These are phyloP conservation scores for Lasaia peninsularis DNA, from an alignment of 1,140 invertebrate genomes.

Conservation along the genomic window DNA sequence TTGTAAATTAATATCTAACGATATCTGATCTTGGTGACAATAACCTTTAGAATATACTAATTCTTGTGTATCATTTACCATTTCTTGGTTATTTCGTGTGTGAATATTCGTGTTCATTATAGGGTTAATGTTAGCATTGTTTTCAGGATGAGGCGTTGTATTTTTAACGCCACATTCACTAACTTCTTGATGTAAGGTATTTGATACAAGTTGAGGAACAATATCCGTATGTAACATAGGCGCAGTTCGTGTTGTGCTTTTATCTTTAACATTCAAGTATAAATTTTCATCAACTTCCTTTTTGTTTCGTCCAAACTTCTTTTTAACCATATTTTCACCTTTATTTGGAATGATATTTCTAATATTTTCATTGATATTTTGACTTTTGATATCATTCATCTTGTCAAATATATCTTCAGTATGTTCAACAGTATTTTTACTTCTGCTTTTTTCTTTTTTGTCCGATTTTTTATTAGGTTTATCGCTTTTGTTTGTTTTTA, in stretches of 20 bases:
- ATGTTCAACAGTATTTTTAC: not conserved
- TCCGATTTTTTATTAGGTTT: not conserved
- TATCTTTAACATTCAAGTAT: not conserved
- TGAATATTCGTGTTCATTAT: not conserved
- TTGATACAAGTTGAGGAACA: too few species aligned
- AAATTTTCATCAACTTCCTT: not conserved
- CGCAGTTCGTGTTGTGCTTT: not conserved
- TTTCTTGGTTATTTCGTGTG: not conserved
- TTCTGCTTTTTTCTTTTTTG: not conserved
- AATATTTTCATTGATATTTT: not conserved
- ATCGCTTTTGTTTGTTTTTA: not conserved
- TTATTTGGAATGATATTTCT: not conserved
- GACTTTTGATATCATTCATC: not conserved
- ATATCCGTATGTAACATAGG: not conserved
- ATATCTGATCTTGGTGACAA: not conserved
- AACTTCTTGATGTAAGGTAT: not conserved
- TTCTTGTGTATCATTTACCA: not conserved
- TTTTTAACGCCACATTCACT: not conserved
- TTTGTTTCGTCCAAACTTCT: not conserved
- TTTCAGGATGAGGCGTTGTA: not conserved
- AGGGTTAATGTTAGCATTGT: not conserved
- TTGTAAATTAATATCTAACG: not conserved
- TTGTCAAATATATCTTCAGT: conserved; percentile 7
- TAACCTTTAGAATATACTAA: not conserved
- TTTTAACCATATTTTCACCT: not conserved